These are phyloP conservation scores for Drosophila lacertosa DNA, from an alignment of 1,140 invertebrate species.

Conservation along the genomic window DNA sequence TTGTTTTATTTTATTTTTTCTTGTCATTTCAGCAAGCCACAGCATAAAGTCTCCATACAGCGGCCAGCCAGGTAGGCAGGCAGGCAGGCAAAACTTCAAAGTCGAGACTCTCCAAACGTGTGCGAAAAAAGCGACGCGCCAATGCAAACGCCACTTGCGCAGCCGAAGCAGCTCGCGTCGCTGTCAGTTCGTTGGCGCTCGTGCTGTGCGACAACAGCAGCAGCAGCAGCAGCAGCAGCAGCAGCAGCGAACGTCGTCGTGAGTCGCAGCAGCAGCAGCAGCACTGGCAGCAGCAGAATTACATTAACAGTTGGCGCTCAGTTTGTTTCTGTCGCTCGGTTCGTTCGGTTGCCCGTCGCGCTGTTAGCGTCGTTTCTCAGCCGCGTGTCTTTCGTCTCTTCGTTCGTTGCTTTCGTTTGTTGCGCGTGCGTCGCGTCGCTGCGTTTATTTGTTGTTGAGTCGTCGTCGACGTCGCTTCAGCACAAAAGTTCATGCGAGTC, in stretches of 20 bases:
- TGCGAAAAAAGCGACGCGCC: slow-evolving; percentile 39
- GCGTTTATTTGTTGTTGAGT: slow-evolving; percentile 22
- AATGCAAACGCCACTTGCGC: slow-evolving; percentile 70
- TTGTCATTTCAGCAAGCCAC: slow-evolving; percentile 62
- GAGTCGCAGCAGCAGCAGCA: slow-evolving; percentile 13
- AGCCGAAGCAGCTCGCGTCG: slow-evolving; percentile 62
- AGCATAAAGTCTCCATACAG: slow-evolving; percentile 29
- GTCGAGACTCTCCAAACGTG: slow-evolving; percentile 50
- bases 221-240: not conserved
- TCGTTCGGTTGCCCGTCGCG: slow-evolving; percentile 54
- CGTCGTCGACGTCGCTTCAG: slow-evolving; percentile 51
- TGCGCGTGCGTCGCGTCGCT: slow-evolving; percentile 41
- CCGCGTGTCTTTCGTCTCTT: not conserved
- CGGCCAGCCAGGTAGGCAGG: slow-evolving; percentile 4
- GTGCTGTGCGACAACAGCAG: slow-evolving; percentile 39
- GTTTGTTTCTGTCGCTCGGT: slow-evolving; percentile 55
- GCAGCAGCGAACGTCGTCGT: slow-evolving; percentile 10
- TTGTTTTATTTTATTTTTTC: slow-evolving; percentile 43
- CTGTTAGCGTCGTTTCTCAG: slow-evolving; percentile 25
- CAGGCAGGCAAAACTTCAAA: slow-evolving; percentile 45
- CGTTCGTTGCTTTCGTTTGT: slow-evolving; percentile 25
- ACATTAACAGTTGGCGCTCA: slow-evolving; percentile 27
- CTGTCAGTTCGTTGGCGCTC: slow-evolving; percentile 50
- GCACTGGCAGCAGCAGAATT: slow-evolving; percentile 17
- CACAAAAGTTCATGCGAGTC: slow-evolving; percentile 44